phyloP scores from a whole-genome alignment of 2,113 vertebrate genomes.

The Xiphophorus maculatus region DNA sequence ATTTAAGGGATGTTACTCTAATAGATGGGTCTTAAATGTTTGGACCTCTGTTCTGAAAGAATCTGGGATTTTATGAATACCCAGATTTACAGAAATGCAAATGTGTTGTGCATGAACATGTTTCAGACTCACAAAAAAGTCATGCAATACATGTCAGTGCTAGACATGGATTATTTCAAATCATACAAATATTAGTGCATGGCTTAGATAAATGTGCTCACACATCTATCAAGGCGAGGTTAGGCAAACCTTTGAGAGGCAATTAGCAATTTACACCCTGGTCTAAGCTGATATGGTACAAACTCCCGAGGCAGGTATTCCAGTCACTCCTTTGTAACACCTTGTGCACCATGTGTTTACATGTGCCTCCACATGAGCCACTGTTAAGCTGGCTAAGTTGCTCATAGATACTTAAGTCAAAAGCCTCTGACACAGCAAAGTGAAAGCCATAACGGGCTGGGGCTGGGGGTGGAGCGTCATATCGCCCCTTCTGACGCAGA shows the following conservation, averaged over 20 bases:
- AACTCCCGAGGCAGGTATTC: conserved; percentile 56
- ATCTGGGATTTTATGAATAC: conserved; percentile 10
- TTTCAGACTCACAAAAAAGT: neutral
- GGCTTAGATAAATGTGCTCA: conserved; percentile 7
- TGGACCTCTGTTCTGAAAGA: conserved; percentile 49
- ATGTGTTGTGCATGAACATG: conserved; percentile 1
- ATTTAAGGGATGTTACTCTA: conserved; percentile 56
- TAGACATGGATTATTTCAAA: neutral
- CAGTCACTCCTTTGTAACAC: conserved; percentile 15
- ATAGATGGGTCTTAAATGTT: conserved; percentile 66
- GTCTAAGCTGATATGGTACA: conserved; percentile 50
- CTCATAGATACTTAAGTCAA: conserved; percentile 60
- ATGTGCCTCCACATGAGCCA: conserved; percentile 43
- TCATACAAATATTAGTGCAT: conserved; percentile 7
- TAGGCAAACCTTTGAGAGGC: conserved; percentile 52
- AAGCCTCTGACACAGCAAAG: conserved; percentile 74
- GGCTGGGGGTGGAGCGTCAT: conserved; percentile 51
- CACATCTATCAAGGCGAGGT: conserved; percentile 9
- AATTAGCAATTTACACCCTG: conserved; percentile 70
- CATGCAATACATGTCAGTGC: neutral
- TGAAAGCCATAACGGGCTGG: conserved; percentile 63
- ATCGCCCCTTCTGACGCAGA: conserved; percentile 76
- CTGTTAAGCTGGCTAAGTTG: conserved; percentile 34
- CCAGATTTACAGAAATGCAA: neutral
- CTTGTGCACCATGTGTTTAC: conserved; percentile 16